These are phyloP conservation scores for Brachyrhaphis roseni DNA, from an alignment of 2,797 vertebrate species.

Conservation along the genomic window DNA sequence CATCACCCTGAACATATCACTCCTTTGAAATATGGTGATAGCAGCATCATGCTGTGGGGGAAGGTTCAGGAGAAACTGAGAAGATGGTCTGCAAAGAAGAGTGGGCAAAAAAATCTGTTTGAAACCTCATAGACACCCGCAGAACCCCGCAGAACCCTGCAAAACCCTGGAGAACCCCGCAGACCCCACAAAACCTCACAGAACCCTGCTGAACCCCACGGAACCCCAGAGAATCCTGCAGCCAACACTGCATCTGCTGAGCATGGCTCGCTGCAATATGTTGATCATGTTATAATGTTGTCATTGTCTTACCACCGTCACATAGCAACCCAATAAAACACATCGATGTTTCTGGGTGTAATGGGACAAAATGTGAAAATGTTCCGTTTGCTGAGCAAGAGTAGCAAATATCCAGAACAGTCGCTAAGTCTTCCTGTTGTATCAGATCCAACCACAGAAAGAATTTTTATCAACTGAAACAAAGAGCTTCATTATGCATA, in stretches of 20 bases:
- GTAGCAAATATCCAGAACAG: background rate
- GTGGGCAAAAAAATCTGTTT: background rate
- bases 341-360: background rate
- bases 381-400: background rate
- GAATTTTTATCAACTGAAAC: background rate
- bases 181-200: too few relatives aligned
- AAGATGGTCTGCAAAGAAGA: background rate
- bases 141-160: too few relatives aligned
- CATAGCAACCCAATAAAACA: background rate
- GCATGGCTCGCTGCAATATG: background rate
- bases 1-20: background rate
- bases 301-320: background rate
- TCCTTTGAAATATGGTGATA: background rate
- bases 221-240: too few relatives aligned
- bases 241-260: too few relatives aligned
- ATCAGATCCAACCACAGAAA: background rate
- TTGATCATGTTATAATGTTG: background rate
- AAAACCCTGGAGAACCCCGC: too few relatives aligned
- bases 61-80: background rate
- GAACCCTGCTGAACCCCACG: accelerated
- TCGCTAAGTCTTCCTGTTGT: background rate
- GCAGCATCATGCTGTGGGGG: background rate
- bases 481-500: background rate
- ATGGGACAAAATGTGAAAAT: background rate
- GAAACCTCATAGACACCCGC: background rate